Conservation (phyloP, 1,140 invertebrate species). For the Drosophila tropicalis region DNA sequence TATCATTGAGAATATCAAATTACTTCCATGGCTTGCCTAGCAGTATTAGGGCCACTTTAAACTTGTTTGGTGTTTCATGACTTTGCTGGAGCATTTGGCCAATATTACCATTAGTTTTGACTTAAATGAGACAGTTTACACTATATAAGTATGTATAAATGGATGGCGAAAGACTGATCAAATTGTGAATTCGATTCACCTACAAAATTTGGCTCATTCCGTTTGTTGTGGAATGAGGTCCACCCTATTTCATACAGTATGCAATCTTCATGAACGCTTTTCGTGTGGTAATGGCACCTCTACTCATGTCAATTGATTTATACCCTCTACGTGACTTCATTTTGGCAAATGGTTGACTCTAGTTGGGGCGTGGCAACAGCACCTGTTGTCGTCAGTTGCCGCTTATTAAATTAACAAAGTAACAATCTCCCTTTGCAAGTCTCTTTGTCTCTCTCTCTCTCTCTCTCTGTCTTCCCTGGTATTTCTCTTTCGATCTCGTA, state of each 20-base stretch:
- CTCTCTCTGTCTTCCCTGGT: background rate
- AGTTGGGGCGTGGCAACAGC: conserved; percentile 28
- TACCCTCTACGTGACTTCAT: conserved; percentile 74
- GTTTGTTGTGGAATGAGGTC: background rate
- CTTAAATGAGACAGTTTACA: too few species aligned
- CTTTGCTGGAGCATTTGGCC: too few species aligned
- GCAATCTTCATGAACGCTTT: conserved; percentile 50
- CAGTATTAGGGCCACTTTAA: too few species aligned
- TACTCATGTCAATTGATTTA: conserved; percentile 77
- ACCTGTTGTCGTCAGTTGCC: conserved; percentile 66
- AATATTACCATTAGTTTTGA: too few species aligned
- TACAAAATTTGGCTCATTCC: too few species aligned
- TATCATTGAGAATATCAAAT: too few species aligned
- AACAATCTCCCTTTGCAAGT: conserved; percentile 46
- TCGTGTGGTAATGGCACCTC: conserved; percentile 25
- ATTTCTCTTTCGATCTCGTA: background rate
- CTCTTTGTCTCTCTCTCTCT: background rate
- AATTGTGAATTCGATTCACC: too few species aligned
- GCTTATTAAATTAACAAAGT: conserved; percentile 78
- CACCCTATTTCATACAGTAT: conserved; percentile 15
- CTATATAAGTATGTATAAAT: too few species aligned
- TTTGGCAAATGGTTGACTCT: conserved; percentile 33
- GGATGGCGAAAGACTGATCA: too few species aligned
- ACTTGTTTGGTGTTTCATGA: too few species aligned
- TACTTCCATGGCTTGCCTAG: too few species aligned